phyloP scores from a whole-genome alignment of 1,140 invertebrate species.

The Ephestia elutella region DNA sequence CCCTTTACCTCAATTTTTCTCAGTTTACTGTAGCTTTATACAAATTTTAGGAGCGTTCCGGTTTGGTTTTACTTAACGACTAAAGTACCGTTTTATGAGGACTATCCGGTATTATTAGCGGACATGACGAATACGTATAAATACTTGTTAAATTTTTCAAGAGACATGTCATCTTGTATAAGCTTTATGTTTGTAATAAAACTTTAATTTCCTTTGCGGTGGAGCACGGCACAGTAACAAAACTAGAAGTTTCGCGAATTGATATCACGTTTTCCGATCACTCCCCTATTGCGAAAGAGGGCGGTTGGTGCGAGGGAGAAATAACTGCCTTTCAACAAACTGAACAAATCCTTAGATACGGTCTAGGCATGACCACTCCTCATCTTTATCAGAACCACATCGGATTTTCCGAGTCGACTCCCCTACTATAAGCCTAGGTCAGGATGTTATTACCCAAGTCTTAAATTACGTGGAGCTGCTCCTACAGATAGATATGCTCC shows the following conservation, averaged over 20 bases:
- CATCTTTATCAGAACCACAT: slow-evolving; percentile 10
- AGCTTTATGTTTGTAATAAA: slow-evolving; percentile 1
- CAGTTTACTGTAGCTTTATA: slow-evolving; percentile 56
- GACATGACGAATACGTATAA: background rate
- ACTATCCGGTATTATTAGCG: background rate
- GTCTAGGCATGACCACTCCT: slow-evolving; percentile 2
- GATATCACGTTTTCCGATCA: slow-evolving; percentile 44
- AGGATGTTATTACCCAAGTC: background rate
- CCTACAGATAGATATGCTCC: too few species aligned
- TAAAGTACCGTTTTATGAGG: slow-evolving; percentile 14
- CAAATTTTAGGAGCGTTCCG: slow-evolving; percentile 42
- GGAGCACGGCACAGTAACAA: slow-evolving; percentile 16
- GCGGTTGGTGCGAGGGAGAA: slow-evolving; percentile 13
- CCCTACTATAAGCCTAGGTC: background rate
- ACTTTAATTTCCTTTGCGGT: slow-evolving; percentile 37
- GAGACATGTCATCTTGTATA: too few species aligned
- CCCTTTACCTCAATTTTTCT: slow-evolving; percentile 57
- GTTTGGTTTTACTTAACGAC: slow-evolving; percentile 38
- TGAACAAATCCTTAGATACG: slow-evolving; percentile 27
- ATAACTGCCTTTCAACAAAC: slow-evolving; percentile 30
- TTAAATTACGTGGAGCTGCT: too few species aligned
- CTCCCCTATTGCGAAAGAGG: slow-evolving; percentile 21
- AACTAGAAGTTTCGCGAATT: slow-evolving; percentile 40
- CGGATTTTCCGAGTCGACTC: background rate
- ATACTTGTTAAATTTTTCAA: background rate